Evolutionary conservation across 2,113 vertebrate species (phyloP).

Genomic region (Rhizomys pruinosus): DNA sequence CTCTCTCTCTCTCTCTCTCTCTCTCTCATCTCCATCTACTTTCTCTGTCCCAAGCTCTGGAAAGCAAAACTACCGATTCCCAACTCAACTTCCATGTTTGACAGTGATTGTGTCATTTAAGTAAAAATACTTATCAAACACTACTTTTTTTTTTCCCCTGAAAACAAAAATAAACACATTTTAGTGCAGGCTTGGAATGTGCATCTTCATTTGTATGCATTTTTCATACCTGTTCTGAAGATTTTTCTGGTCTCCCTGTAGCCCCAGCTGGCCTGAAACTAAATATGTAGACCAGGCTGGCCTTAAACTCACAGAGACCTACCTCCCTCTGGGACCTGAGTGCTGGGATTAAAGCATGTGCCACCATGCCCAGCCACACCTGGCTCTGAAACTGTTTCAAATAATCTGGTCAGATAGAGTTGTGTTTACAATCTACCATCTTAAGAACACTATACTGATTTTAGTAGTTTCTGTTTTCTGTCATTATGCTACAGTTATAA

Average conservation of each 20-base stretch:
- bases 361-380: too few relatives aligned
- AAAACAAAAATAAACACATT: constrained; percentile 28
- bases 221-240: not conserved
- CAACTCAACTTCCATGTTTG: constrained; percentile 13
- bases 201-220: too few relatives aligned
- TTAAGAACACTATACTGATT: not conserved
- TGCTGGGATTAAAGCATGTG: too few relatives aligned
- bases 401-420: not conserved
- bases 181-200: not conserved
- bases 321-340: too few relatives aligned
- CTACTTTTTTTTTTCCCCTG: not conserved
- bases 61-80: not conserved
- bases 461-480: constrained; percentile 40
- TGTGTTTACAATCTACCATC: not conserved
- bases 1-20: not conserved
- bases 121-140: constrained; percentile 6
- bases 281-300: too few relatives aligned
- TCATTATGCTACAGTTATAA: not conserved
- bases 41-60: not conserved
- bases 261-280: too few relatives aligned
- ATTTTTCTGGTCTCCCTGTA: too few relatives aligned
- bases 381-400: too few relatives aligned
- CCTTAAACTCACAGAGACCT: too few relatives aligned
- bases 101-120: constrained; percentile 3
- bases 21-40: too few relatives aligned